Evolutionary conservation across 2,888 invertebrate species (phyloP).

Genomic region (Cataglyphis rosenhaueri): DNA sequence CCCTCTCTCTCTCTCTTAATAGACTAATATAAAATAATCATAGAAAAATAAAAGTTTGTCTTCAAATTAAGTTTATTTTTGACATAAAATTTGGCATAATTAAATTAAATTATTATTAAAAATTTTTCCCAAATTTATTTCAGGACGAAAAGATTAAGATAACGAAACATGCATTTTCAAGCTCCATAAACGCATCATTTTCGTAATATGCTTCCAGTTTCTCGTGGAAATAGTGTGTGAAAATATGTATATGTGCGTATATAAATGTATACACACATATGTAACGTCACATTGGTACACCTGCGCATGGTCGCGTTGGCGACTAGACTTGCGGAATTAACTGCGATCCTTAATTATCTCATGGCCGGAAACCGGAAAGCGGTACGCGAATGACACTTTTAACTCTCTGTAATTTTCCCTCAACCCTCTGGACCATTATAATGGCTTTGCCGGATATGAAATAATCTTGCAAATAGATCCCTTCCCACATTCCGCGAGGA

Average conservation of each 20-base stretch:
- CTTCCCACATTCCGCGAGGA: constrained; percentile 20
- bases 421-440: constrained; percentile 24
- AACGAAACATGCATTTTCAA: constrained; percentile 13
- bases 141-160: constrained; percentile 24
- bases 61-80: not conserved
- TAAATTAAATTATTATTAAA: not conserved
- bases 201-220: constrained; percentile 16
- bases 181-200: constrained; percentile 31
- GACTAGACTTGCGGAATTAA: constrained; percentile 44
- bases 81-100: not conserved
- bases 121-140: not conserved
- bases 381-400: constrained; percentile 54
- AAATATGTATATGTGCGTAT: not conserved
- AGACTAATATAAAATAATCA: not conserved
- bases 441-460: constrained; percentile 46
- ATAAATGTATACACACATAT: not conserved
- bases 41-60: not conserved
- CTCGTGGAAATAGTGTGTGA: not conserved
- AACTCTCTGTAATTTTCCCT: constrained; percentile 49
- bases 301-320: constrained; percentile 34
- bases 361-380: constrained; percentile 50
- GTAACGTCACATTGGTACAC: constrained; percentile 31
- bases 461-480: constrained; percentile 53
- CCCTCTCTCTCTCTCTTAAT: not conserved
- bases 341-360: constrained; percentile 54